Percentiles rank a stretch among this genome's conserved stretches.
phyloP scores from a whole-genome alignment of 1,140 invertebrate species.

The Papilio helenus region DNA sequence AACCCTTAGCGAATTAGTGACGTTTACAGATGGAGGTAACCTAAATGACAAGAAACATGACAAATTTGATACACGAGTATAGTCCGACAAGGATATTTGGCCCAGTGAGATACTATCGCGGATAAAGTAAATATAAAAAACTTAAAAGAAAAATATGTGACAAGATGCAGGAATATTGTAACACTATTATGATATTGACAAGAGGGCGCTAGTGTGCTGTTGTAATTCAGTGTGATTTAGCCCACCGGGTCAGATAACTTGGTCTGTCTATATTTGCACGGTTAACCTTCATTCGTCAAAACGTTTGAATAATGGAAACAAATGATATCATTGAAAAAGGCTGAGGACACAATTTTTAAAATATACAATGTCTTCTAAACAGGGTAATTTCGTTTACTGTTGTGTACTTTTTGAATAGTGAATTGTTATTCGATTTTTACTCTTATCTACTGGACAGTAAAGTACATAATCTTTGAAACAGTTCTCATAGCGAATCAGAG shows the following conservation, averaged over 20 bases:
- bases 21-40: slow-evolving; percentile 57
- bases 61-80: neutral
- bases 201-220: no score
- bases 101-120: no score
- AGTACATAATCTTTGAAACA: slow-evolving; percentile 42
- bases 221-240: no score
- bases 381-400: slow-evolving; percentile 81
- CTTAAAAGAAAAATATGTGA: no score
- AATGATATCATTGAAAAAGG: slow-evolving; percentile 80
- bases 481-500: neutral
- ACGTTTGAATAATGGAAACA: slow-evolving; percentile 60
- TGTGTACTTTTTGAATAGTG: slow-evolving; percentile 73
- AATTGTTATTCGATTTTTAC: slow-evolving; percentile 78
- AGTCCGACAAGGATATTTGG: no score
- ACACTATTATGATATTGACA: no score
- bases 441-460: slow-evolving; percentile 51
- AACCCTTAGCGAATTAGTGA: slow-evolving; percentile 78
- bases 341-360: slow-evolving; percentile 81
- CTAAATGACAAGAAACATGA: slow-evolving; percentile 11
- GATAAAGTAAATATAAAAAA: no score
- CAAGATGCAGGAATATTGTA: no score
- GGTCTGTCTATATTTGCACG: neutral
- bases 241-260: neutral
- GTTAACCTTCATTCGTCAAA: slow-evolving; percentile 56
- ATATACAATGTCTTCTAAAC: slow-evolving; percentile 82